Evolutionary conservation across 2,888 invertebrate genomes (phyloP).

Genomic region (Bimastos eiseni): DNA sequence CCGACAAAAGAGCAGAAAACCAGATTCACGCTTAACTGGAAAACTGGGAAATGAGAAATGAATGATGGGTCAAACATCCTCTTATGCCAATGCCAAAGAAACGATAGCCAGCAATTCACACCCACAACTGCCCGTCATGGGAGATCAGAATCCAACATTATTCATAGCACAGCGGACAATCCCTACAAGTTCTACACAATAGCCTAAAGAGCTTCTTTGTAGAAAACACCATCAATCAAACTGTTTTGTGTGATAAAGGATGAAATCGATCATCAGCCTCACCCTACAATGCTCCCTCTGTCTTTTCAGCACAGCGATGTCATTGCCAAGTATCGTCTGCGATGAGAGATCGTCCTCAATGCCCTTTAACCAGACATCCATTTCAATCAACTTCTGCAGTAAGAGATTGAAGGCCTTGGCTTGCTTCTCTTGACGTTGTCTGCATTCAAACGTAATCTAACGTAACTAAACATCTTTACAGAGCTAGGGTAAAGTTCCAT

Average conservation of each 20-base stretch:
- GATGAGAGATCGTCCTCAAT: background rate
- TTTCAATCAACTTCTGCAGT: slow-evolving; percentile 16
- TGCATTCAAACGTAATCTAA: background rate
- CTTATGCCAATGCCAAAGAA: background rate
- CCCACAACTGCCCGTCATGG: background rate
- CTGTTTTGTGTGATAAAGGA: background rate
- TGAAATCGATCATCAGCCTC: background rate
- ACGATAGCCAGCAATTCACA: background rate
- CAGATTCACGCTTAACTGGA: background rate
- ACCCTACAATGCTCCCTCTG: background rate
- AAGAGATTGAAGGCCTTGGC: background rate
- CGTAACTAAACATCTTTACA: too few species aligned
- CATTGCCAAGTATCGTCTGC: background rate
- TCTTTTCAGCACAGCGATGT: background rate
- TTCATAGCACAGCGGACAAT: background rate
- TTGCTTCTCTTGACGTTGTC: slow-evolving; percentile 15
- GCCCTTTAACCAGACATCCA: background rate
- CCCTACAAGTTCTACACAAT: background rate
- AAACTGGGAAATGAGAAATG: background rate
- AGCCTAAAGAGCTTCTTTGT: background rate
- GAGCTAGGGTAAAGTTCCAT: too few species aligned
- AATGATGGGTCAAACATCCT: background rate
- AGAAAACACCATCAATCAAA: background rate
- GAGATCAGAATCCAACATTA: background rate
- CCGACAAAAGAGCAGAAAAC: background rate